Base-by-base conservation (phyloP, 2,113 vertebrate species). In the Motacilla alba region DNA sequence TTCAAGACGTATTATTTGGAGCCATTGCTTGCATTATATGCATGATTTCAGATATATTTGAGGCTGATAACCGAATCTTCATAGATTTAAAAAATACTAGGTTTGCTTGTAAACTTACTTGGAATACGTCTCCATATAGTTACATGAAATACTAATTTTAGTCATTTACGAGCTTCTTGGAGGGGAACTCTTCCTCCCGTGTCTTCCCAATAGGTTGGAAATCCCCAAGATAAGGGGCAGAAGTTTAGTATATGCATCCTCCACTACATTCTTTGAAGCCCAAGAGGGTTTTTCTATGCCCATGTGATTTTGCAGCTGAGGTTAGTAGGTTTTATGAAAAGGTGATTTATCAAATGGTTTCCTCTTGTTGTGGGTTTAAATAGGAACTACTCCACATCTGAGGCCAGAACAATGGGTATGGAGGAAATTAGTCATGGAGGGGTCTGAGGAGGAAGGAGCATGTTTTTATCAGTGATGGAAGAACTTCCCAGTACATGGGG, bases 351-450 rank as follows among this genome's bases (percentile, higher is more conserved):
- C 63, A 94, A 62, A 56, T 74, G 56, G 39, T 90, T 96, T 97
- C 95, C 76, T 94, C 76, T 77, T 92, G 94, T 94, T 94, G 85
- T 90, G 62, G 47, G 26, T 92, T 94, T 94, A 73, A 95, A 90
- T 53, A 95, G 93, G 69, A 95, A n/a, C 52, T 84, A 22, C 66
- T 95, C 62, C 83, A 94, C 82, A 92, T 95, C 59, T 84, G 74
- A 93, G 78, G 60, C 77, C 41, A 95, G 93, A 97, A 97, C 96
- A 97, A 97, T 96, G 90, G 93, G 41, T 35, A 1, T 44, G 56
- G 93, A 95, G 94, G 96, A 96, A 95, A 92, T 96, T 95, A 96
- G 83, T 97, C 94, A 95, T 89, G 93, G 77, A 90, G 46, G n/a
- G 52, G 53, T 81, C 90, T 90, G 75, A 89, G 77, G 88, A 94